Conservation (phyloP, 2,113 vertebrate species). For the Cyprinodon variegatus region DNA sequence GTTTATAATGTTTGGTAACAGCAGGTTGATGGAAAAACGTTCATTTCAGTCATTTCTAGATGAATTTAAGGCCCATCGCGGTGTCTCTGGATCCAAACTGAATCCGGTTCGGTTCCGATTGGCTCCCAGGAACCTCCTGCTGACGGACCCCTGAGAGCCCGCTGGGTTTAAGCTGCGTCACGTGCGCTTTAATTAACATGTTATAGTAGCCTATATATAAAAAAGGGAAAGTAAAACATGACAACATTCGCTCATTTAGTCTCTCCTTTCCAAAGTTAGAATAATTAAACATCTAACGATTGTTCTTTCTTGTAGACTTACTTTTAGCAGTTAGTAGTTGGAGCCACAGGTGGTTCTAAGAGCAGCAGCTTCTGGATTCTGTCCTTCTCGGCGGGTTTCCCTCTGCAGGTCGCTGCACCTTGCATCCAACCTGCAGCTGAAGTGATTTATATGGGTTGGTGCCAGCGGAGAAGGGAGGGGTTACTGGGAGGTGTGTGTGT, state of each 20-base stretch:
- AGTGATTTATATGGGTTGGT: conserved; percentile 55
- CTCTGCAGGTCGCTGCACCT: conserved; percentile 36
- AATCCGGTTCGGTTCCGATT: too few relatives aligned
- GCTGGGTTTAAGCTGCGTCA: too few relatives aligned
- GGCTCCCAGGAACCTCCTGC: too few relatives aligned
- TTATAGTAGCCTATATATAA: too few relatives aligned
- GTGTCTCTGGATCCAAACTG: too few relatives aligned
- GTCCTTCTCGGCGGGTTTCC: not conserved
- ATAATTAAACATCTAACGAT: not conserved
- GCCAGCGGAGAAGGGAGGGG: conserved; percentile 44
- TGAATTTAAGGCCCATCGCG: too few relatives aligned
- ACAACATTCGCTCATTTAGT: too few relatives aligned
- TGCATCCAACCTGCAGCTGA: conserved; percentile 20
- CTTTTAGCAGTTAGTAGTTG: conserved; percentile 34
- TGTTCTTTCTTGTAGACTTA: conserved; percentile 43
- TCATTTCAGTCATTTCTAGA: too few relatives aligned
- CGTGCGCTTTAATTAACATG: too few relatives aligned
- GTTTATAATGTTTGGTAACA: too few relatives aligned
- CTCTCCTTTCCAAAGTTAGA: not conserved
- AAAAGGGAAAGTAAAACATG: not conserved
- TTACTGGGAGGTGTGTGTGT: conserved; percentile 25
- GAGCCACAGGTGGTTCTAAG: conserved; percentile 38
- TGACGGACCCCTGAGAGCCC: too few relatives aligned
- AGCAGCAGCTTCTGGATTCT: not conserved
- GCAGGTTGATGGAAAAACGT: too few relatives aligned